A percentile compares a stretch with the other conserved stretches of the same genome.
Conservation (phyloP, 2,113 vertebrate genomes). For the Sapayoa aenigma region DNA sequence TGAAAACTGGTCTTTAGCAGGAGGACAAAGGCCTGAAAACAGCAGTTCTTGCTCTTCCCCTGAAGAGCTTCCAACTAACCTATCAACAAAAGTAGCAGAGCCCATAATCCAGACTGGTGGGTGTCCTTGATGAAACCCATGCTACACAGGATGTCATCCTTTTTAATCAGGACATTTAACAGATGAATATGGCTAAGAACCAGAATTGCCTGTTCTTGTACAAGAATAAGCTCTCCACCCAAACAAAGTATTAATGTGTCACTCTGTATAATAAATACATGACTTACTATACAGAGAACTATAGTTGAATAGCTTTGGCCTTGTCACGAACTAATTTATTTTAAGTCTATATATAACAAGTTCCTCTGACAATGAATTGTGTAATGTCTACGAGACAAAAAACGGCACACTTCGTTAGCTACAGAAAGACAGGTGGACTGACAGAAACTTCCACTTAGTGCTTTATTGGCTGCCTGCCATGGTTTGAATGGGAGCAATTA, state of each 20-base stretch:
- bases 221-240: constrained; percentile 39
- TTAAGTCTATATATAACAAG: constrained; percentile 69
- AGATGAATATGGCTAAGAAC: not conserved
- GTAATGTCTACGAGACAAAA: constrained; percentile 67
- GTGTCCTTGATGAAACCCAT: not conserved
- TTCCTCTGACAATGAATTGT: constrained; percentile 64
- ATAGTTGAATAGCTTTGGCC: constrained; percentile 41
- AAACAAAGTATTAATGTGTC: constrained; percentile 62
- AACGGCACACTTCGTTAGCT: constrained; percentile 57
- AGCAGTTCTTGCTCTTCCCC: not conserved
- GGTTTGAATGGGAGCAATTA: constrained; percentile 66
- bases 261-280: constrained; percentile 57
- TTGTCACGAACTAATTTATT: constrained; percentile 61
- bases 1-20: not conserved
- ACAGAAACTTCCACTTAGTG: constrained; percentile 71
- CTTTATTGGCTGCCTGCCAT: constrained; percentile 66
- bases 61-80: not conserved
- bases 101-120: not conserved
- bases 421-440: constrained; percentile 64
- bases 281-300: constrained; percentile 28
- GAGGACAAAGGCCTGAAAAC: not conserved
- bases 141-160: not conserved
- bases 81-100: not conserved
- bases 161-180: constrained; percentile 26
- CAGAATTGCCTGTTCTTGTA: constrained; percentile 28